A percentile compares a stretch with the other conserved stretches of the same genome.
These are phyloP conservation scores for Drosophila cardini DNA, from an alignment of 1,140 invertebrate species.

Conservation along the genomic window DNA sequence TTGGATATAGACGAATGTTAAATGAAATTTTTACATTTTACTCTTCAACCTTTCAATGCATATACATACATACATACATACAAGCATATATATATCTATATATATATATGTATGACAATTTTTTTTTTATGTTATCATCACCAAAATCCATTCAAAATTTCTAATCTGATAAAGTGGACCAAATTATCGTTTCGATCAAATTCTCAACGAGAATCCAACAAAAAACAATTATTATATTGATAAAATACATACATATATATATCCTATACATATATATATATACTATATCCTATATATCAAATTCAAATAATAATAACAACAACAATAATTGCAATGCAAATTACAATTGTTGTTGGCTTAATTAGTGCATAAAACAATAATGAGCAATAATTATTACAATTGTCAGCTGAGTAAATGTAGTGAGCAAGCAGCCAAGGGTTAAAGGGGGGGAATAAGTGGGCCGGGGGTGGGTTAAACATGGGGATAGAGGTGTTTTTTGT, in stretches of 20 bases:
- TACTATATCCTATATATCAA: neutral
- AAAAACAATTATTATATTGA: neutral
- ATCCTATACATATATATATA: neutral
- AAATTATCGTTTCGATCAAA: conserved; percentile 17
- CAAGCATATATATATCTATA: neutral
- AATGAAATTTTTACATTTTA: neutral
- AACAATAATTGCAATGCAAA: conserved; percentile 4
- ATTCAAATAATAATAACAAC: neutral
- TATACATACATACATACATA: neutral
- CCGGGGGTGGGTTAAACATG: neutral
- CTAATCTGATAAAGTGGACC: conserved; percentile 1
- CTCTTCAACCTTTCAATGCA: neutral
- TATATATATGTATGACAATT: neutral
- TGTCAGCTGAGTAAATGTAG: conserved; percentile 1
- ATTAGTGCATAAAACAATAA: conserved; percentile 41
- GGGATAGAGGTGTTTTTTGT: neutral
- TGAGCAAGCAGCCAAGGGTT: too few relatives aligned
- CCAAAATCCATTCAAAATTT: conserved; percentile 16
- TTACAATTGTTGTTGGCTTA: conserved; percentile 22
- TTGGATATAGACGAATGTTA: conserved; percentile 3
- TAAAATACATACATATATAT: neutral
- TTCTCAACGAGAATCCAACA: conserved; percentile 1
- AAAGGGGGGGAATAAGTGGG: too few relatives aligned
- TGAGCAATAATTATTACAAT: conserved; percentile 16
- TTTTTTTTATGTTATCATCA: conserved; percentile 5